Percentiles rank a stretch among this genome's conserved stretches.
These are phyloP conservation scores for Crenuchus spilurus DNA, from an alignment of 2,797 vertebrate species.

Conservation along the genomic window DNA sequence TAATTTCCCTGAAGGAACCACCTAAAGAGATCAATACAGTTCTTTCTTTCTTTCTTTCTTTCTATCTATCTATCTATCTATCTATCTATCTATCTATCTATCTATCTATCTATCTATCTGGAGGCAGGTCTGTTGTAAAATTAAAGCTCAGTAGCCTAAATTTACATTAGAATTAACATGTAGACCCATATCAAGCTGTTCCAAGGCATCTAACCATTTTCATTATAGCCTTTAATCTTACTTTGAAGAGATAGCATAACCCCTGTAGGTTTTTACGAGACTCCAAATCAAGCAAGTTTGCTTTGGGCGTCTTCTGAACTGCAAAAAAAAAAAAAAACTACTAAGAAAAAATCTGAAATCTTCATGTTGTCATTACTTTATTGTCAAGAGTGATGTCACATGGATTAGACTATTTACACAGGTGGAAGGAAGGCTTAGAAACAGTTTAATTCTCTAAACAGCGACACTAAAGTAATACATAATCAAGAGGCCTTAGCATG, in stretches of 20 bases:
- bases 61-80: too few species aligned
- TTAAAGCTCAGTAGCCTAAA: too few species aligned
- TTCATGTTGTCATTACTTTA: constrained; percentile 8
- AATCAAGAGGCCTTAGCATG: neutral
- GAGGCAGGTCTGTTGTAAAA: too few species aligned
- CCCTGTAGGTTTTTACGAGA: neutral
- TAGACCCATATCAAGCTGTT: neutral
- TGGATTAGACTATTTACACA: constrained; percentile 30
- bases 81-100: too few species aligned
- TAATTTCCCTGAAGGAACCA: too few species aligned
- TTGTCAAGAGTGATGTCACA: constrained; percentile 18
- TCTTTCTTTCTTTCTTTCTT: too few species aligned
- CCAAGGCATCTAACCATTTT: neutral
- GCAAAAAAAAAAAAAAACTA: neutral
- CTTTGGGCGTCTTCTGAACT: neutral
- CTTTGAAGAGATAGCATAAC: neutral
- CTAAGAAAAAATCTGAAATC: constrained; percentile 8
- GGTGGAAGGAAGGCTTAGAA: constrained; percentile 27
- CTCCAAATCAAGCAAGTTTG: neutral
- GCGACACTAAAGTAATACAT: neutral
- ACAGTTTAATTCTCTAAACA: neutral
- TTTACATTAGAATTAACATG: too few species aligned
- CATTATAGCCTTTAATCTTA: neutral
- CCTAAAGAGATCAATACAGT: too few species aligned
- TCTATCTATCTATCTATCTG: too few species aligned